Percentiles rank a stretch among this genome's conserved stretches.
Conservation (phyloP, 2,113 vertebrate genomes). For the Paedocypris sp. region DNA sequence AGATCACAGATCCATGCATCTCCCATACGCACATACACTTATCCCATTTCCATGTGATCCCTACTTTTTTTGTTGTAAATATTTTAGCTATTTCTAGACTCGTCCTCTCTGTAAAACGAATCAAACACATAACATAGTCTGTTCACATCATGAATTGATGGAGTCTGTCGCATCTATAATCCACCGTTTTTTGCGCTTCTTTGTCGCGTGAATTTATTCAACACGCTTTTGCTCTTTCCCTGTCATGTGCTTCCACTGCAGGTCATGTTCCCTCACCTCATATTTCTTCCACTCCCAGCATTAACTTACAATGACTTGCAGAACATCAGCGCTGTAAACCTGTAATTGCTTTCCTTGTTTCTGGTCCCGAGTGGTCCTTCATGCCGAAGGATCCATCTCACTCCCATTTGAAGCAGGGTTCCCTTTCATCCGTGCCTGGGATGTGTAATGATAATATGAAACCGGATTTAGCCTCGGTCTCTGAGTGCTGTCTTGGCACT, state of each 20-base stretch:
- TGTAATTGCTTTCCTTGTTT: conserved; percentile 35
- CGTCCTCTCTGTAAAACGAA: too few species aligned
- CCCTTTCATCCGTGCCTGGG: conserved; percentile 33
- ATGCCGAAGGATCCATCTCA: conserved; percentile 31
- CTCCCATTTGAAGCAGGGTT: conserved; percentile 34
- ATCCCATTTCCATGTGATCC: too few species aligned
- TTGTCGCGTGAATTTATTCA: conserved; percentile 40
- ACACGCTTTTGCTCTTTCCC: neutral
- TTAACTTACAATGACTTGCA: conserved; percentile 30
- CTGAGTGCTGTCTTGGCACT: conserved; percentile 31
- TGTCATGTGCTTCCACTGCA: neutral
- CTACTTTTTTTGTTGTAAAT: too few species aligned
- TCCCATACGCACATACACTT: too few species aligned
- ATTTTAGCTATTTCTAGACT: too few species aligned
- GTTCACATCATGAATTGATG: conserved; percentile 38
- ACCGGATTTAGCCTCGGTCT: conserved; percentile 33
- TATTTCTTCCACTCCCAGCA: neutral
- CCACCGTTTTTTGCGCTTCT: conserved; percentile 22
- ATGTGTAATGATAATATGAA: conserved; percentile 33
- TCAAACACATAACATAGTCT: too few species aligned
- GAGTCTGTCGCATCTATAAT: conserved; percentile 36
- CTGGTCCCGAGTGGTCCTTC: conserved; percentile 27
- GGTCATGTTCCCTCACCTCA: conserved; percentile 2
- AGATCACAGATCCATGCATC: too few species aligned
- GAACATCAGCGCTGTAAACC: conserved; percentile 26